Evolutionary conservation across 2,113 vertebrate genomes (phyloP).

Genomic region (Paramisgurnus dabryanus): DNA sequence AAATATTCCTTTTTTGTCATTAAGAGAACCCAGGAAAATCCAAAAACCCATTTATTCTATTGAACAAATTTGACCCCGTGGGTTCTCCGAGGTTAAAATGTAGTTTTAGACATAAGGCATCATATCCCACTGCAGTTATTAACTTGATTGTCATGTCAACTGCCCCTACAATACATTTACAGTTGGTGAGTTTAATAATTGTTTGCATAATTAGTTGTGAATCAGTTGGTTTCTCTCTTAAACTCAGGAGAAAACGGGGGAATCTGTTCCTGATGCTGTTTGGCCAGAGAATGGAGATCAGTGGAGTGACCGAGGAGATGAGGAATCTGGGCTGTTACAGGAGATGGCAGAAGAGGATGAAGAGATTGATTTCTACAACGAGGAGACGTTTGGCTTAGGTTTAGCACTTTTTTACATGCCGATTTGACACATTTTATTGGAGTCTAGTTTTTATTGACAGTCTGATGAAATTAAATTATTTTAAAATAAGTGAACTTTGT

Average conservation of each 20-base stretch:
- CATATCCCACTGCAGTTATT: no score
- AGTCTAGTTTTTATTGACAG: no score
- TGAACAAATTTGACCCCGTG: no score
- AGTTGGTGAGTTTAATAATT: background rate
- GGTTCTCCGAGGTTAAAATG: no score
- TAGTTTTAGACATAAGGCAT: no score
- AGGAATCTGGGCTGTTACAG: conserved; percentile 74
- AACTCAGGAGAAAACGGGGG: conserved; percentile 47
- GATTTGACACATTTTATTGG: background rate
- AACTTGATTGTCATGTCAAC: no score
- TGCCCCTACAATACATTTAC: no score
- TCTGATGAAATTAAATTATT: no score
- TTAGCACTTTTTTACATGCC: background rate
- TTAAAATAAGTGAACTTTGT: no score
- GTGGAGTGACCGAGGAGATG: conserved; percentile 71
- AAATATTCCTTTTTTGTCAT: no score
- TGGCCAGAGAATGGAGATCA: conserved; percentile 79
- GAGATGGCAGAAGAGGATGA: conserved; percentile 86
- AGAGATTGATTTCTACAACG: conserved; percentile 83
- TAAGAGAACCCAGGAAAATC: no score
- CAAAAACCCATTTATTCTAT: no score
- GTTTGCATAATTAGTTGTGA: background rate
- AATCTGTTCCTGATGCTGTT: conserved; percentile 46
- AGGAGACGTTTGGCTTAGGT: conserved; percentile 86
- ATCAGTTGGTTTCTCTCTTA: background rate